Base-by-base conservation (phyloP, 2,797 vertebrate species). In the Mareca penelope region DNA sequence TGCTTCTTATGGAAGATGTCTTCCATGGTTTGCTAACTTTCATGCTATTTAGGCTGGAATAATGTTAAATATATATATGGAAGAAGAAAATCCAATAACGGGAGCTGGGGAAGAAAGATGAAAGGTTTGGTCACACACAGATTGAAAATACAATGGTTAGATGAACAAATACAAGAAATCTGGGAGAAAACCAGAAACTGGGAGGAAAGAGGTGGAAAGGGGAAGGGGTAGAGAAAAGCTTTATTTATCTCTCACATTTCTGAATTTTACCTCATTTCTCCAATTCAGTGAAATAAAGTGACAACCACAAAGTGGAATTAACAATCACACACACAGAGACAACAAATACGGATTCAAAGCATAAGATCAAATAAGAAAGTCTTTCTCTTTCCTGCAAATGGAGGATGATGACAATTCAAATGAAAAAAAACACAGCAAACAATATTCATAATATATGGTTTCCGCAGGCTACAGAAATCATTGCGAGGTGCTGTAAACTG, bases 391-490 rank as follows among this genome's bases (percentile, higher is more conserved):
- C 61, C 65, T 92, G 84, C 52, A 94, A 96, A 78, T 60, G 71
- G 81, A 92, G 56, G 68, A 37, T 50, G 72, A 95, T 73, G 71
- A 89, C 29, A 37, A 96, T 85, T 94, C 85, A 96, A 93, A 94
- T 63, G n/a, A 88, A 95, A 95, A 96, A 85, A 84, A 40, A 37
- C 68, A 95, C 8, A 56, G 60, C 35, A 87, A 95, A 95, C 46
- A 90, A 93, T 91, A 94, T 93, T 96, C 80, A 95, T 95, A 96
- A 94, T 94, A 95, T 79, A 93, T 1, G 1, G 55, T 87, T 95
- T 95, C 88, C 68, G 60, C 80, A 95, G 59, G 84, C 80, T 93
- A 94, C 93, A 95, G 71, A 96, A 95, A 95, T 97, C 92, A 95
- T 90, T 92, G 87, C 2, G 33, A 96, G 89, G 69, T 93, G 87